phyloP scores from a whole-genome alignment of 2,113 vertebrate species.

The Myiozetetes cayanensis region DNA sequence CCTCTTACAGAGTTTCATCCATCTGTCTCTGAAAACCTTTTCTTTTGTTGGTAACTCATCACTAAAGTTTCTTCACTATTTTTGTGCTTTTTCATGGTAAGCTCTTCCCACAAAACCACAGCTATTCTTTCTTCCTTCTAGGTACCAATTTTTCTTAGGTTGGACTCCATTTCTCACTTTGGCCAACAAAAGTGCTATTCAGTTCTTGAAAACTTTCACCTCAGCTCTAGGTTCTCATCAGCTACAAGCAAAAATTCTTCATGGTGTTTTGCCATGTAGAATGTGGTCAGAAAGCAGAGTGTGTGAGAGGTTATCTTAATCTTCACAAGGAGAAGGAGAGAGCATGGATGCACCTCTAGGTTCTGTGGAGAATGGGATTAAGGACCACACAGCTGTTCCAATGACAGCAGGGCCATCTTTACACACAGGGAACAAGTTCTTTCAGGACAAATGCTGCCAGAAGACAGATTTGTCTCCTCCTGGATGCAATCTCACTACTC shows the following conservation, averaged over 20 bases:
- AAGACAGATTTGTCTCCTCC: background rate
- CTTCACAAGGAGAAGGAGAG: background rate
- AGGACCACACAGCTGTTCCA: background rate
- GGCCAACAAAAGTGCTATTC: background rate
- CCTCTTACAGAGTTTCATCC: background rate
- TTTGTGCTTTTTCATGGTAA: background rate
- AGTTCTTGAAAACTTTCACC: background rate
- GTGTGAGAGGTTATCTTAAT: background rate
- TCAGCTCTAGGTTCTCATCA: background rate
- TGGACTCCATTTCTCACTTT: background rate
- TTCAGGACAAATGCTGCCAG: background rate
- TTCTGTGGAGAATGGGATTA: background rate
- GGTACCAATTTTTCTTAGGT: background rate
- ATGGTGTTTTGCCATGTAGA: background rate
- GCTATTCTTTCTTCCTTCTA: background rate
- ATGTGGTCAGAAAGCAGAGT: background rate
- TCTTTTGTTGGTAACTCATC: background rate
- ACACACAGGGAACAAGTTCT: accelerated
- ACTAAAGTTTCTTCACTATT: background rate
- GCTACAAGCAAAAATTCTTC: background rate
- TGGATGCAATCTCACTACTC: background rate
- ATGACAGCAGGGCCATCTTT: background rate
- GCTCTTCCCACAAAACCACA: background rate
- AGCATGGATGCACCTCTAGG: background rate
- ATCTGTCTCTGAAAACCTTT: background rate